phyloP scores from a whole-genome alignment of 2,888 invertebrate species.

The Cephus sareptanus region DNA sequence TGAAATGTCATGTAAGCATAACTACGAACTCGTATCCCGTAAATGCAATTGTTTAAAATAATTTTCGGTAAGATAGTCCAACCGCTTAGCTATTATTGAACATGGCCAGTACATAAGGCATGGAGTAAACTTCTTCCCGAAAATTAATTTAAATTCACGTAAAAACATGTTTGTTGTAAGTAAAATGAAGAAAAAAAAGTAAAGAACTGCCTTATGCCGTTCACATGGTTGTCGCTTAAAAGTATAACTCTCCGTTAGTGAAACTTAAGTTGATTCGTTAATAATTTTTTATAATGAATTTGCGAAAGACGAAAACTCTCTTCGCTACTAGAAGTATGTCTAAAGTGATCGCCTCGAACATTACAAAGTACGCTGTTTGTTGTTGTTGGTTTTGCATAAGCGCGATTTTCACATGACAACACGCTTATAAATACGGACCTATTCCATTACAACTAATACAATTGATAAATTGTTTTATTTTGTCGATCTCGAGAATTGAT shows the following conservation, averaged over 20 bases:
- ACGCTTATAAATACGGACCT: conserved; percentile 16
- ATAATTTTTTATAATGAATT: not conserved
- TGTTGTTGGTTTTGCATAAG: not conserved
- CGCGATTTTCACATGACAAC: not conserved
- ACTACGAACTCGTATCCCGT: not conserved
- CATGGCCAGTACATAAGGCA: not conserved
- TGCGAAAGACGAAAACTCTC: not conserved
- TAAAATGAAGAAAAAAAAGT: not conserved
- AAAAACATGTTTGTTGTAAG: not conserved
- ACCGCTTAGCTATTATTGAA: not conserved
- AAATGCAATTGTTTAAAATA: not conserved
- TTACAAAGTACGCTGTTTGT: not conserved
- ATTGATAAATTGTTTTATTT: conserved; percentile 2
- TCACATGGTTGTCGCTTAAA: not conserved
- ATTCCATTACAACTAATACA: conserved; percentile 13
- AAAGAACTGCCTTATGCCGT: not conserved
- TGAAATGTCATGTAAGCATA: not conserved
- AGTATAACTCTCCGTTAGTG: not conserved
- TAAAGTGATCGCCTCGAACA: not conserved
- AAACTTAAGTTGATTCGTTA: not conserved
- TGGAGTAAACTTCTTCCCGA: not conserved
- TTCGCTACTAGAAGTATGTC: not conserved
- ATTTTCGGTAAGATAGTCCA: not conserved
- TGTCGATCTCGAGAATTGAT: conserved; percentile 5
- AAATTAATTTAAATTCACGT: not conserved